These are phyloP conservation scores for Drosophila busckii DNA, from an alignment of 1,140 invertebrate species.

Conservation along the genomic window DNA sequence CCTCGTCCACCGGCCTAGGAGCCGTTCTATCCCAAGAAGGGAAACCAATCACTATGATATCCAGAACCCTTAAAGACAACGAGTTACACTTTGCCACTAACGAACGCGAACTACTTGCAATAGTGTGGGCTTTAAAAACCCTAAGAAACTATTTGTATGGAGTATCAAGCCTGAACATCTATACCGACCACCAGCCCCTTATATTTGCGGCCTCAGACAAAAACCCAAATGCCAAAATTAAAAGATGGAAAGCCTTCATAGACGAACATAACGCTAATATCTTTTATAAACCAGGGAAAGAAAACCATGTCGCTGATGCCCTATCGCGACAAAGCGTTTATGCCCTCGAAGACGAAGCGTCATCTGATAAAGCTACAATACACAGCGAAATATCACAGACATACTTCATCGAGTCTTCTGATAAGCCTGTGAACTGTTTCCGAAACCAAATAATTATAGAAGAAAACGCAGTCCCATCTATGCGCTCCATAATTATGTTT, in stretches of 20 bases:
- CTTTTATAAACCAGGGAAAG: slow-evolving; percentile 22
- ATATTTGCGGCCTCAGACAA: slow-evolving; percentile 10
- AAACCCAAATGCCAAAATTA: slow-evolving; percentile 11
- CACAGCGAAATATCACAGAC: slow-evolving; percentile 10
- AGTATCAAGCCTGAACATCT: slow-evolving; percentile 1
- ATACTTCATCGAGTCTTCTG: slow-evolving; percentile 3
- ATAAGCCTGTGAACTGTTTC: slow-evolving; percentile 19
- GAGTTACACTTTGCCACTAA: slow-evolving; percentile 11
- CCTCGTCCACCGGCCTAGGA: slow-evolving; percentile 5
- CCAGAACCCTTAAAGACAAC: slow-evolving; percentile 2
- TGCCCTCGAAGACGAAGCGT: not conserved
- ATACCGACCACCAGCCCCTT: slow-evolving; percentile 16
- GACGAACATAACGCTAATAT: slow-evolving; percentile 21
- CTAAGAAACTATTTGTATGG: slow-evolving; percentile 12
- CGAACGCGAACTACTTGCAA: slow-evolving; percentile 15
- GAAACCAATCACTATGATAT: slow-evolving; percentile 20
- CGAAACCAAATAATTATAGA: slow-evolving; percentile 21
- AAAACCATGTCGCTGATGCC: slow-evolving; percentile 12
- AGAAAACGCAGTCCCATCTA: not conserved
- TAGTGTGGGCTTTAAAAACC: slow-evolving; percentile 9
- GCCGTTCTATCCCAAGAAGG: slow-evolving; percentile 8
- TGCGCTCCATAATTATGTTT: too few species aligned
- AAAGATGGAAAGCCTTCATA: slow-evolving; percentile 19
- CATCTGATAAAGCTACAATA: slow-evolving; percentile 4
- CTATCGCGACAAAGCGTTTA: slow-evolving; percentile 11